Conservation (phyloP, 2,113 vertebrate species). For the Ceuthmochares aereus region DNA sequence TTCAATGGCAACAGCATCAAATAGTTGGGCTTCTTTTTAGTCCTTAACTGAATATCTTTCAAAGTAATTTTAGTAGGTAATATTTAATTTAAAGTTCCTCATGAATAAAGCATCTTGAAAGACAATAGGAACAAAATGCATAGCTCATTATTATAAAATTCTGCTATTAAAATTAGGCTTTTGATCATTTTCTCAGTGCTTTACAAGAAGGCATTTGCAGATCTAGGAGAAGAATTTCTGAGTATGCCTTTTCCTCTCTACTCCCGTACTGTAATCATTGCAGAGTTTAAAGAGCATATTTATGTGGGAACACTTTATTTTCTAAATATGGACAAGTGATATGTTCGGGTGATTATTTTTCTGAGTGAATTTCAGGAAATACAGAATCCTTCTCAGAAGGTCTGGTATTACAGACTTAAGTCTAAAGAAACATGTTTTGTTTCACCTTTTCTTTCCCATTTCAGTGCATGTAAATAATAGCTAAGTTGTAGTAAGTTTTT, state of each 20-base stretch:
- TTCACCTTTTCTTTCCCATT: neutral
- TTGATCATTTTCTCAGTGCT: neutral
- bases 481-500: neutral
- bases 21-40: neutral
- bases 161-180: constrained; percentile 20
- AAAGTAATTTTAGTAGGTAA: neutral
- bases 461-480: neutral
- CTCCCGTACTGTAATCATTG: neutral
- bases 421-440: neutral
- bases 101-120: neutral
- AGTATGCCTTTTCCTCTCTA: neutral
- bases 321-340: neutral
- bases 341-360: neutral
- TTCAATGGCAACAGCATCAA: neutral
- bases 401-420: neutral
- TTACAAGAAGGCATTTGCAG: neutral
- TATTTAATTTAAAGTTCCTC: neutral
- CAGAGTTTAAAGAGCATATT: constrained; percentile 8
- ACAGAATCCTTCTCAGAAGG: neutral
- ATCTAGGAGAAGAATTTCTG: neutral
- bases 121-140: neutral
- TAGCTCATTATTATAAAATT: neutral
- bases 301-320: constrained; percentile 21
- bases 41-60: neutral
- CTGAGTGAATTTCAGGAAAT: neutral